Evolutionary conservation across 1,140 invertebrate genomes (phyloP), one percentile per base, ranked within the genome.

Genomic region (Zaprionus taronus): DNA sequence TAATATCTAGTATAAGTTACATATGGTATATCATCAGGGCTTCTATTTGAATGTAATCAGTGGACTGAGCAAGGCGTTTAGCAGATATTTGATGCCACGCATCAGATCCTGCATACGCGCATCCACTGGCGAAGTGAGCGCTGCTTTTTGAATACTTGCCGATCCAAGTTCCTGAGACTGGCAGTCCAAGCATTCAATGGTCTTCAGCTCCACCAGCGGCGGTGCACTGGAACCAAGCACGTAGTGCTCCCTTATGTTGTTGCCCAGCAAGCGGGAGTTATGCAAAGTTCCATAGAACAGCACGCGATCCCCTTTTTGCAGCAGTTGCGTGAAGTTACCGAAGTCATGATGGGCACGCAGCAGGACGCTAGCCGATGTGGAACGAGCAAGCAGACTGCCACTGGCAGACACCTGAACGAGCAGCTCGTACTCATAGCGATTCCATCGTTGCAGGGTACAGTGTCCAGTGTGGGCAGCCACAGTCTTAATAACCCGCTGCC

Each of bases 31-130:
- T 20, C 22, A 51, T 63, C 24, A 15, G 24, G 31, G 31, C 6
- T 11, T 7, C 78, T 93, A 96, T 92, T 96, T 96, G 84, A 97
- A 96, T 80, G 95, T 95, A 73, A 96, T 94, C 44, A 97, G 93
- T 9, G 96, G 96, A 94, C 96, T 96, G 34, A 96, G 94, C 65
- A 96, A 73, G 79, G 96, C 96, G 93, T 97, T 96, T 9, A 97
- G 91, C 66, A 96, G 94, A 93, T 96, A 95, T 80, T 96, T 96
- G 9, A 95, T 89, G 2, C 96, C 95, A 0, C 95, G 93, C 70
- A 94, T 94, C 77, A 96, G 92, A 80, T 95, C 94, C 76, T 94
- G 94, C 5, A 94, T 78, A 26, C 95, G 81, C 22, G 94, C 95
- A 70, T 94, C 77, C 47, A 94, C 92, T 6, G 94, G 92, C 44